These are phyloP conservation scores for Macrosiphum euphorbiae DNA, from an alignment of 2,888 invertebrate genomes.

Conservation along the genomic window DNA sequence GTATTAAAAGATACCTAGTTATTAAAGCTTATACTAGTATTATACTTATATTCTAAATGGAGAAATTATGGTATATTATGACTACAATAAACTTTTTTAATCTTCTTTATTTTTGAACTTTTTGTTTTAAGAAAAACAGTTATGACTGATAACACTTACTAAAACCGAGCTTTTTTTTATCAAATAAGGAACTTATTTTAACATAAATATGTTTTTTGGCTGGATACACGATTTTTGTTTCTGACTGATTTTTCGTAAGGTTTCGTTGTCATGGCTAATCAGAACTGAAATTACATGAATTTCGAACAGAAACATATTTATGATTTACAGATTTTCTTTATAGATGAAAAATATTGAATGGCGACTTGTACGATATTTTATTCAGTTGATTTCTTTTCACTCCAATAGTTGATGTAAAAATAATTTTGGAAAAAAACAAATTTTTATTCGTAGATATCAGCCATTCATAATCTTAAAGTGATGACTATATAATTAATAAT, in stretches of 20 bases:
- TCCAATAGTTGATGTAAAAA: background rate
- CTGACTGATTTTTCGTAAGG: too few species aligned
- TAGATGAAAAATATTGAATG: too few species aligned
- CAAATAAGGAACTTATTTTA: background rate
- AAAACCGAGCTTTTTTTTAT: background rate
- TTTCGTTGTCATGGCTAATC: too few species aligned
- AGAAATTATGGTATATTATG: background rate
- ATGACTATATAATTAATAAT: too few species aligned
- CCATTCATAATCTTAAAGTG: background rate
- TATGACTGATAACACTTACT: background rate
- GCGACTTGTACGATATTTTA: background rate
- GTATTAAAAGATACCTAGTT: background rate
- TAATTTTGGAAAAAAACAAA: background rate
- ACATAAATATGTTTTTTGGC: too few species aligned
- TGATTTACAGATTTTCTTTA: too few species aligned
- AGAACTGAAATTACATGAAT: too few species aligned
- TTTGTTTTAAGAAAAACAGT: background rate
- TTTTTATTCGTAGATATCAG: background rate
- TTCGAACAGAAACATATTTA: too few species aligned
- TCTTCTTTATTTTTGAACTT: background rate
- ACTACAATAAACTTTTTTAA: background rate
- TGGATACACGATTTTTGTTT: too few species aligned
- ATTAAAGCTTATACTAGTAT: background rate
- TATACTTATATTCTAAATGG: background rate
- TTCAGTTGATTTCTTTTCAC: background rate